Percentiles rank a stretch among this genome's conserved stretches.
Conservation (phyloP, 2,113 vertebrate species). For the Coreoperca whiteheadi region DNA sequence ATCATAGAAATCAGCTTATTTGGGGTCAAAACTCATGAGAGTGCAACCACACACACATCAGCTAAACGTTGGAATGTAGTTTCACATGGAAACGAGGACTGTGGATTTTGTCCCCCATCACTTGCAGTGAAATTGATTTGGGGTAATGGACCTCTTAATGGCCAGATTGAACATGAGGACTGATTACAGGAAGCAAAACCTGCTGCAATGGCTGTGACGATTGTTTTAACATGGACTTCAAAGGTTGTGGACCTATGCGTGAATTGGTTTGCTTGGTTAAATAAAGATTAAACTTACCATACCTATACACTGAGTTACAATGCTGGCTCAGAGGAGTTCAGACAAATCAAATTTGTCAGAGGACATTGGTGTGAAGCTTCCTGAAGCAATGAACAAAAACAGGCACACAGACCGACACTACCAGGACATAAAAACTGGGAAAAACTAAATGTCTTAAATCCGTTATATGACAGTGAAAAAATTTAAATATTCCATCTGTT, state of each 20-base stretch:
- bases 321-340: background rate
- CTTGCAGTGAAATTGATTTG: background rate
- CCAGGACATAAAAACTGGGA: background rate
- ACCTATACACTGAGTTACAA: background rate
- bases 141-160: background rate
- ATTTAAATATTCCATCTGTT: too few relatives aligned
- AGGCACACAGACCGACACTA: background rate
- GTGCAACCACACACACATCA: too few relatives aligned
- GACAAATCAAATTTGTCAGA: background rate
- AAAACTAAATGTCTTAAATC: background rate
- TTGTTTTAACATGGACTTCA: background rate
- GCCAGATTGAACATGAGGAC: background rate
- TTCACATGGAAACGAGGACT: background rate
- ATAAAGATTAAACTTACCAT: background rate
- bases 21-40: too few relatives aligned
- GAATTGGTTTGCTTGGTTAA: constrained; percentile 1
- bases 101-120: background rate
- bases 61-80: background rate
- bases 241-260: background rate
- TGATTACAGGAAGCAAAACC: background rate
- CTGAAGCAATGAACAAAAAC: background rate
- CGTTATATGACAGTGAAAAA: constrained; percentile 4
- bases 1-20: background rate
- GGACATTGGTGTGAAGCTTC: background rate
- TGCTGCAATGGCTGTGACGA: too few relatives aligned